A percentile compares a stretch with the other conserved stretches of the same genome.
phyloP scores from a whole-genome alignment of 2,888 invertebrate species.

The Leucoma salicis region DNA sequence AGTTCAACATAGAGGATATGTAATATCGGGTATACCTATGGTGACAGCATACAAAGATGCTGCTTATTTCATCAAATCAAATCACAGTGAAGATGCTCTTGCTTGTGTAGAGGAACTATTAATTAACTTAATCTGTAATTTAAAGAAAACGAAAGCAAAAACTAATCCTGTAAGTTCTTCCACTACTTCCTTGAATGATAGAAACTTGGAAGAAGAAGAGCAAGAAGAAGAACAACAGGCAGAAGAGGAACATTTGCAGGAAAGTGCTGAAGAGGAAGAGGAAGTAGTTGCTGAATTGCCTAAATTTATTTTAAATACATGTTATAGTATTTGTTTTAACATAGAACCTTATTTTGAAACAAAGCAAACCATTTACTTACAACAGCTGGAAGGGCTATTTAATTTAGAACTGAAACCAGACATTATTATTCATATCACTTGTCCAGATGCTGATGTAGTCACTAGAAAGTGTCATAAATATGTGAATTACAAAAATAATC shows the following conservation, averaged over 20 bases:
- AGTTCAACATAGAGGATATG: slow-evolving; percentile 83
- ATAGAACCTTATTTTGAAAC: slow-evolving; percentile 43
- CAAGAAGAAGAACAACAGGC: slow-evolving; percentile 37
- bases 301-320: slow-evolving; percentile 57
- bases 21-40: slow-evolving; percentile 85
- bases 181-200: slow-evolving; percentile 43
- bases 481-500: slow-evolving; percentile 50
- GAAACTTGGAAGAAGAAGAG: slow-evolving; percentile 38
- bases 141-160: slow-evolving; percentile 55
- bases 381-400: slow-evolving; percentile 58
- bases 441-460: slow-evolving; percentile 78
- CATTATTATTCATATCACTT: slow-evolving; percentile 80
- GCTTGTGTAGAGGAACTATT: slow-evolving; percentile 44
- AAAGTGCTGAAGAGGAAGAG: slow-evolving; percentile 44
- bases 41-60: slow-evolving; percentile 62
- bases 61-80: slow-evolving; percentile 37
- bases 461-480: slow-evolving; percentile 58
- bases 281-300: slow-evolving; percentile 56
- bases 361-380: slow-evolving; percentile 45
- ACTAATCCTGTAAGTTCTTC: slow-evolving; percentile 15
- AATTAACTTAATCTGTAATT: slow-evolving; percentile 48
- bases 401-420: slow-evolving; percentile 60
- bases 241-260: slow-evolving; percentile 43
- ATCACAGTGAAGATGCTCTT: slow-evolving; percentile 59
- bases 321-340: slow-evolving; percentile 43